Evolutionary conservation across 2,797 vertebrate genomes (phyloP).

Genomic region (Gila robusta): DNA sequence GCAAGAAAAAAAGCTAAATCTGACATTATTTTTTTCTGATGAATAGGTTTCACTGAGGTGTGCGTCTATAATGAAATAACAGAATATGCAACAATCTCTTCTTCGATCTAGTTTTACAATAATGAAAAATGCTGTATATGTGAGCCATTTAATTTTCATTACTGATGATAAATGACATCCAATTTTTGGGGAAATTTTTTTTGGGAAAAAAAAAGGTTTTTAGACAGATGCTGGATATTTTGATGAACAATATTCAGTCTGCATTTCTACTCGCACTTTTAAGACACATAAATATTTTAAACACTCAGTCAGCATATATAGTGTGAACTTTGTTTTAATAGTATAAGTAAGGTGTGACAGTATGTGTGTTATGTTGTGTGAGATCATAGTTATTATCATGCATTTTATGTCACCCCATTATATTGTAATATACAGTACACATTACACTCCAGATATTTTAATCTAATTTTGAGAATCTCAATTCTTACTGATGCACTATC

Average conservation of each 20-base stretch:
- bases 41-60: constrained; percentile 5
- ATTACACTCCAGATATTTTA: neutral
- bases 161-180: neutral
- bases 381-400: neutral
- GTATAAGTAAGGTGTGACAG: neutral
- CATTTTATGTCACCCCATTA: neutral
- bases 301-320: neutral
- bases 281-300: neutral
- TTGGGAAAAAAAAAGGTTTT: no score
- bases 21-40: constrained; percentile 29
- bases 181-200: neutral
- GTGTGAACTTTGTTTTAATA: neutral
- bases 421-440: neutral
- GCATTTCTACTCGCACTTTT: neutral
- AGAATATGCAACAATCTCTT: neutral
- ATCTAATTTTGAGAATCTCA: neutral
- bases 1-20: neutral
- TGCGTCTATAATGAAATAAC: neutral
- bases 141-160: neutral
- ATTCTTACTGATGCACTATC: neutral
- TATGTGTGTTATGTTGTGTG: neutral
- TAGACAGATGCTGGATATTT: no score
- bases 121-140: neutral
- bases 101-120: neutral
- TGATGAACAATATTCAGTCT: neutral